Evolutionary conservation across 1,140 invertebrate species (phyloP).

Genomic region (Radopholus similis): DNA sequence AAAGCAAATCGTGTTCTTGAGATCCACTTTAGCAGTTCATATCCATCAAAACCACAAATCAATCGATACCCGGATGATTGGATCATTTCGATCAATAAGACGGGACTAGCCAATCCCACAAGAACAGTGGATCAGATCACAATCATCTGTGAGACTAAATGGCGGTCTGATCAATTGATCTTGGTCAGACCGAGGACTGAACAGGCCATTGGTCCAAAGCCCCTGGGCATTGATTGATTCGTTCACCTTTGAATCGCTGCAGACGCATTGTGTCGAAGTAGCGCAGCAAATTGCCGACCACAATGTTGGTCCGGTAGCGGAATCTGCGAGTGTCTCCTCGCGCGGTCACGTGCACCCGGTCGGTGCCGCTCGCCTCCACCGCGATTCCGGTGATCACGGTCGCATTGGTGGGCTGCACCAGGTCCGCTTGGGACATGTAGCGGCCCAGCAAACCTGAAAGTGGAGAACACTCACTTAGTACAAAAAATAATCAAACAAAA

Average conservation of each 20-base stretch:
- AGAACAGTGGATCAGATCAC: slow-evolving; percentile 2
- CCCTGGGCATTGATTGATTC: too few relatives aligned
- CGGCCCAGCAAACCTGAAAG: slow-evolving; percentile 54
- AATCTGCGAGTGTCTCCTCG: slow-evolving; percentile 56
- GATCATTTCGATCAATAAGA: too few relatives aligned
- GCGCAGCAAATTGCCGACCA: slow-evolving; percentile 56
- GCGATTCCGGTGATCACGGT: slow-evolving; percentile 58
- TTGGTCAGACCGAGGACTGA: too few relatives aligned
- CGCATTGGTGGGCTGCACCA: slow-evolving; percentile 57
- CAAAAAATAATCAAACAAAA: too few relatives aligned
- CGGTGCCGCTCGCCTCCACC: slow-evolving; percentile 57
- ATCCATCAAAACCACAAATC: too few relatives aligned
- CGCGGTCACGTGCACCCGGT: slow-evolving; percentile 51
- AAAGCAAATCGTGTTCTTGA: background rate
- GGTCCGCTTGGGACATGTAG: slow-evolving; percentile 53
- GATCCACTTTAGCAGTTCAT: too few relatives aligned
- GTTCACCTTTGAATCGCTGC: slow-evolving; percentile 50
- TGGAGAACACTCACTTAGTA: too few relatives aligned
- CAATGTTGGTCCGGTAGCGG: slow-evolving; percentile 55
- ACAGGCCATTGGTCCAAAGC: too few relatives aligned
- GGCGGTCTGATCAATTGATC: too few relatives aligned
- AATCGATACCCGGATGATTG: too few relatives aligned
- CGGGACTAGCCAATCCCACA: too few relatives aligned
- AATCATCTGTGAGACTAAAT: background rate
- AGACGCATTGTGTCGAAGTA: slow-evolving; percentile 59